These are phyloP conservation scores for Hydractinia echinata DNA, from an alignment of 30 jellyfish, hydroid and myxozoan genomes.

Conservation along the genomic window DNA sequence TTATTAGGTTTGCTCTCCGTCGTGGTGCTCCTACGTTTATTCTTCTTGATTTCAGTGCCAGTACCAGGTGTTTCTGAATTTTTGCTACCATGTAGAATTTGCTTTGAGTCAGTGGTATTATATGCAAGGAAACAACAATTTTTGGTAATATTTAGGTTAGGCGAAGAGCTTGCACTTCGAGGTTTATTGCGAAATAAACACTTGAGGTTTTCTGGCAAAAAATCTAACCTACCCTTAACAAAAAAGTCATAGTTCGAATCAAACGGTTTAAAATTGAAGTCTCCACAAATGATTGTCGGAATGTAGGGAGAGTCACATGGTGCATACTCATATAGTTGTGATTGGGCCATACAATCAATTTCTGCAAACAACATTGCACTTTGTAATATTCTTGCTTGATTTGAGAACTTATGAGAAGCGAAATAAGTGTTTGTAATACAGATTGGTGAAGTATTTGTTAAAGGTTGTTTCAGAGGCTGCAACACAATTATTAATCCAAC, in stretches of 20 bases:
- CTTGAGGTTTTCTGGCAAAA: neutral
- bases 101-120: neutral
- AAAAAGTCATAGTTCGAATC: slow-evolving; percentile 58
- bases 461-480: too few species aligned
- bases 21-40: too few species aligned
- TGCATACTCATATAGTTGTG: too few species aligned
- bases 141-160: slow-evolving; percentile 35
- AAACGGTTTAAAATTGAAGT: slow-evolving; percentile 61
- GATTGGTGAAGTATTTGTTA: too few species aligned
- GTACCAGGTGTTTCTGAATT: neutral
- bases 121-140: slow-evolving; percentile 40
- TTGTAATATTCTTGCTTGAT: too few species aligned
- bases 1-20: too few species aligned
- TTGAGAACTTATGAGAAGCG: too few species aligned
- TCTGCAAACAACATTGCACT: too few species aligned
- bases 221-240: slow-evolving; percentile 66
- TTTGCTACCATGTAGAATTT: neutral
- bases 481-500: too few species aligned
- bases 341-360: too few species aligned
- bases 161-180: slow-evolving; percentile 28
- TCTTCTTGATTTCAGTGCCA: neutral
- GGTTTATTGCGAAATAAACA: neutral
- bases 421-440: too few species aligned
- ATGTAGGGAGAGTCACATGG: neutral
- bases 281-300: slow-evolving; percentile 82